A percentile compares a stretch with the other conserved stretches of the same genome.
phyloP scores from a whole-genome alignment of 1,140 invertebrate genomes.

The Pseudomyrmex cubaensis region DNA sequence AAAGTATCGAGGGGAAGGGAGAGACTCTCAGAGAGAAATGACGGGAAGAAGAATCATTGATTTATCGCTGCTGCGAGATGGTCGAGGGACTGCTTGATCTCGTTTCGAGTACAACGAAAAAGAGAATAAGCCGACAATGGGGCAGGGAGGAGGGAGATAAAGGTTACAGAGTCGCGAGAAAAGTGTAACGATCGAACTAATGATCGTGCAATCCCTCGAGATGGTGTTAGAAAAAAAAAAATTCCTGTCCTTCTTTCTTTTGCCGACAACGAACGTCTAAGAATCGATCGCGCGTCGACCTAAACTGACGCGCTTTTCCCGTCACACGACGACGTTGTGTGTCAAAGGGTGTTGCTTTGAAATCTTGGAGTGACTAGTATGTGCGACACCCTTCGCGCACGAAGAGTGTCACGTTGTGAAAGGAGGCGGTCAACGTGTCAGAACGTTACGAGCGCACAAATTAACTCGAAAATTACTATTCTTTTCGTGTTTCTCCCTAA shows the following conservation, averaged over 20 bases:
- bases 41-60: constrained; percentile 75
- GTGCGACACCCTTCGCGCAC: background rate
- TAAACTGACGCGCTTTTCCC: background rate
- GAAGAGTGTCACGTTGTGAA: background rate
- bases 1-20: constrained; percentile 62
- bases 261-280: constrained; percentile 4
- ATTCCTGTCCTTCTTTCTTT: constrained; percentile 31
- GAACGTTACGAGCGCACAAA: background rate
- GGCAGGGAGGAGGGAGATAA: background rate
- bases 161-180: constrained; percentile 38
- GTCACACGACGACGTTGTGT: background rate
- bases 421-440: background rate
- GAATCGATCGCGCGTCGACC: constrained; percentile 14
- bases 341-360: constrained; percentile 30
- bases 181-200: constrained; percentile 72
- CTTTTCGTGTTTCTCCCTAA: background rate
- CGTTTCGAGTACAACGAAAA: constrained; percentile 53
- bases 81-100: constrained; percentile 65
- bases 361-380: constrained; percentile 21
- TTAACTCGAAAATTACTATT: constrained; percentile 41
- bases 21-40: constrained; percentile 13
- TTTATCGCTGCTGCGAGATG: constrained; percentile 76
- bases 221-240: background rate
- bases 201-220: constrained; percentile 62
- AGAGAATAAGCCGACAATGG: constrained; percentile 4